phyloP scores from a whole-genome alignment of 2,888 invertebrate genomes.

The Hedya salicella region DNA sequence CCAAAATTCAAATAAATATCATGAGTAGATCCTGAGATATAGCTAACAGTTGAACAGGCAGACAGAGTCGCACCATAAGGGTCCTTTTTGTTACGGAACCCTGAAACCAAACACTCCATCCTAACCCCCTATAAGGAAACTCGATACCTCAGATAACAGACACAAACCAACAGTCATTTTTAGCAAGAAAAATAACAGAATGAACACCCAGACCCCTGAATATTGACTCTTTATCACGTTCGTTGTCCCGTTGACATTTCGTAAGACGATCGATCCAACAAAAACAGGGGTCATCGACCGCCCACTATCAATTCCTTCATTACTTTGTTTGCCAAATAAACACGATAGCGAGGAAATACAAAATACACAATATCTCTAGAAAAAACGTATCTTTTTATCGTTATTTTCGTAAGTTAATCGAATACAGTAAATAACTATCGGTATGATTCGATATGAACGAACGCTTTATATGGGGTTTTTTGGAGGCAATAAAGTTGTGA shows the following conservation, averaged over 20 bases:
- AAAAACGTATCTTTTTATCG: slow-evolving; percentile 74
- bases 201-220: slow-evolving; percentile 20
- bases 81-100: not conserved
- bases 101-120: not conserved
- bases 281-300: slow-evolving; percentile 63
- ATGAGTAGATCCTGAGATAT: too few relatives aligned
- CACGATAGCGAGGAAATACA: slow-evolving; percentile 70
- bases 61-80: too few relatives aligned
- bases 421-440: slow-evolving; percentile 72
- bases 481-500: slow-evolving; percentile 55
- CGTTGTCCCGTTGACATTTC: slow-evolving; percentile 34
- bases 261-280: slow-evolving; percentile 44
- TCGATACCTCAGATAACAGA: slow-evolving; percentile 5
- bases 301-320: slow-evolving; percentile 76
- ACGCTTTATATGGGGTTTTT: slow-evolving; percentile 60
- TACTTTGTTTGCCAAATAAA: slow-evolving; percentile 75
- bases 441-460: slow-evolving; percentile 68
- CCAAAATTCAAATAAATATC: too few relatives aligned
- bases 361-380: slow-evolving; percentile 71
- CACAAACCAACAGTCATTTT: slow-evolving; percentile 7
- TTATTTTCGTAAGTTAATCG: slow-evolving; percentile 78
- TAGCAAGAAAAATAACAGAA: slow-evolving; percentile 16
- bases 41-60: too few relatives aligned
- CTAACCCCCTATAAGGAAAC: slow-evolving; percentile 16
- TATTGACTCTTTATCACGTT: slow-evolving; percentile 38